A percentile compares a stretch with the other conserved stretches of the same genome.
Evolutionary conservation across 1,140 invertebrate species (phyloP).

Genomic region (Apis mellifera): Amel_HAv3.1 CM009938.2:9807001-9807500

Average conservation of each 20-base stretch:
- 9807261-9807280: constrained; percentile 50
- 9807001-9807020: neutral
- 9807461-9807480: constrained; percentile 50
- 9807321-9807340: neutral
- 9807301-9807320: neutral
- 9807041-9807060: neutral
- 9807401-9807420: neutral
- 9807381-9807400: neutral
- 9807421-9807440: neutral
- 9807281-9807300: constrained; percentile 48
- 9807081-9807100: constrained; percentile 8
- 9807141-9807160: constrained; percentile 50
- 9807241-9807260: constrained; percentile 45
- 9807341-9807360: neutral
- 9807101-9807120: constrained; percentile 34
- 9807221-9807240: constrained; percentile 33
- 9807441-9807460: constrained; percentile 39
- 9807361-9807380: neutral
- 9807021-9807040: neutral
- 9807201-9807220: constrained; percentile 40
- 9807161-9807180: constrained; percentile 39
- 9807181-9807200: constrained; percentile 36
- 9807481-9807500: constrained; percentile 47
- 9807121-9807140: constrained; percentile 38
- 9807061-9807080: neutral